Percentiles rank a stretch among this genome's conserved stretches.
Conservation (phyloP, 1,140 invertebrate genomes). For the Calycopis cecrops region DNA sequence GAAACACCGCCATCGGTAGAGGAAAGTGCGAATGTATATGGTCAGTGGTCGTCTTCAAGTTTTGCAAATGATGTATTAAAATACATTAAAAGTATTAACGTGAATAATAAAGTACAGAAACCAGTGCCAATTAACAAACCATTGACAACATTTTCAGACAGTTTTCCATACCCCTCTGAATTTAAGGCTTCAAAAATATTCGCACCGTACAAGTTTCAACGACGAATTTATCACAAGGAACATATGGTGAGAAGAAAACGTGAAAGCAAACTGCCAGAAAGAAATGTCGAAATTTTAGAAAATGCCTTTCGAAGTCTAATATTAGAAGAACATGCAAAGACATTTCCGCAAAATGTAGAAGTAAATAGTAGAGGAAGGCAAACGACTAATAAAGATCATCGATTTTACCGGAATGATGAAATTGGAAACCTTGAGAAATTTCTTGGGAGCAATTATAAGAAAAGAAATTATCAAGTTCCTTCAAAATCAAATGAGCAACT, state of each 20-base stretch:
- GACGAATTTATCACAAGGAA: conserved; percentile 35
- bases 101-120: conserved; percentile 38
- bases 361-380: conserved; percentile 40
- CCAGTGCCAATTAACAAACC: conserved; percentile 46
- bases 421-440: neutral
- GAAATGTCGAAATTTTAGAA: conserved; percentile 57
- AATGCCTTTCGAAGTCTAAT: conserved; percentile 45
- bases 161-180: conserved; percentile 54
- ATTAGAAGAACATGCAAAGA: conserved; percentile 37
- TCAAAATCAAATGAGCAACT: neutral
- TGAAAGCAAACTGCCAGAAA: conserved; percentile 36
- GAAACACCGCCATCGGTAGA: conserved; percentile 38
- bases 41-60: conserved; percentile 55
- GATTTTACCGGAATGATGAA: conserved; percentile 40
- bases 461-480: neutral
- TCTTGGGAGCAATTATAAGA: neutral
- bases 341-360: conserved; percentile 36
- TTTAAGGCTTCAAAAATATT: conserved; percentile 42
- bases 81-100: conserved; percentile 53
- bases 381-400: conserved; percentile 25
- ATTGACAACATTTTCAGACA: conserved; percentile 47
- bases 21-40: conserved; percentile 43
- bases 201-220: conserved; percentile 39
- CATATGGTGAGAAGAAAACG: conserved; percentile 37
- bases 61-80: conserved; percentile 56